A percentile compares a stretch with the other conserved stretches of the same genome.
Evolutionary conservation across 2,797 vertebrate species (phyloP).

Genomic region (Schizopygopsis pylzovi): DNA sequence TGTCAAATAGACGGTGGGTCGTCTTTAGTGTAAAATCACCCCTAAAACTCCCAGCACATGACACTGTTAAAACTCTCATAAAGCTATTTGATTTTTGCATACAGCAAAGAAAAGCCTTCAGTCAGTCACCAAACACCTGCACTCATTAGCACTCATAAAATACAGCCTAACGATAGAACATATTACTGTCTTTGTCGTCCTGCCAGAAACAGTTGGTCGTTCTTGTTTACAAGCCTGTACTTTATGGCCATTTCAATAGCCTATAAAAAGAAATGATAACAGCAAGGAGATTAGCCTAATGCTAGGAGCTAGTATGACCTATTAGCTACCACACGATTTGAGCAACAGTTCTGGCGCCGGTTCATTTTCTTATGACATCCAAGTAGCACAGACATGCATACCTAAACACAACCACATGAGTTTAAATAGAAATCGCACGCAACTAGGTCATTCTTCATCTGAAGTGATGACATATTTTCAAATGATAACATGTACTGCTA

Average conservation of each 20-base stretch:
- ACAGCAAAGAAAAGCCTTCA: background rate
- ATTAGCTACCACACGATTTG: background rate
- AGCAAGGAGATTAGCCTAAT: background rate
- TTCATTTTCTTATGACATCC: background rate
- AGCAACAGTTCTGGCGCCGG: background rate
- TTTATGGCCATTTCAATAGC: slow-evolving; percentile 26
- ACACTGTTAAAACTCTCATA: background rate
- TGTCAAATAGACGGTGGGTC: background rate
- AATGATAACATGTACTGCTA: background rate
- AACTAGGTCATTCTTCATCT: background rate
- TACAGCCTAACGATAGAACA: slow-evolving; percentile 7
- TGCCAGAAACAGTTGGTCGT: slow-evolving; percentile 13
- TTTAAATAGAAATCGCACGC: background rate
- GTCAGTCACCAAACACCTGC: background rate
- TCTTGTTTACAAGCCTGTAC: slow-evolving; percentile 35
- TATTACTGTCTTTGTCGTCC: background rate
- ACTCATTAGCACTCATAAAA: background rate
- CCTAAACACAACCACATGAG: slow-evolving; percentile 26
- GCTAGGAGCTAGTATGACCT: slow-evolving; percentile 16
- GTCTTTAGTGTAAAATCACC: background rate
- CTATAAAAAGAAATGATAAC: slow-evolving; percentile 23
- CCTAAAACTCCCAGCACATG: background rate
- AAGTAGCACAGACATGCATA: background rate
- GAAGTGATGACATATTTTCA: background rate
- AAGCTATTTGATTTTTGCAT: slow-evolving; percentile 1